Base-by-base conservation (phyloP, 2,888 invertebrate genomes). In the Eumacrocentrus americanus region DNA sequence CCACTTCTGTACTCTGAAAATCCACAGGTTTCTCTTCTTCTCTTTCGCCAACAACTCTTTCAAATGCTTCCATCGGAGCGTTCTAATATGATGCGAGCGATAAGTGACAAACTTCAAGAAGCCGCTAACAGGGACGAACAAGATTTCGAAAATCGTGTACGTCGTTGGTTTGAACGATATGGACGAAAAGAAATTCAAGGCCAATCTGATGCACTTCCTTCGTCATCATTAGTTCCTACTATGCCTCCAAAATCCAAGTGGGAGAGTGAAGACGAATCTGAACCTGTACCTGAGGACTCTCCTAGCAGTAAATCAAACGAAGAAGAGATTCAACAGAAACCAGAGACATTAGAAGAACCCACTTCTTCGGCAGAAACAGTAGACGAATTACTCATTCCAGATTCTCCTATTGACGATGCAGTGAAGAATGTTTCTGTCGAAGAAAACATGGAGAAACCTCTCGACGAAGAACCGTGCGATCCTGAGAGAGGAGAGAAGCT, bases 191-290 rank as follows among this genome's bases (percentile, higher is more conserved):
- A 35, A 18, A 35, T n/a, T n/a, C 29, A 50, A 37, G 12, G 35
- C 3, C 23, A n/a, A 18, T 1, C 18, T 29, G 35, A 3, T 55
- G 40, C 48, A 14, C 14, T 18, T 29, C 56, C 56, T 47, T 40
- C 16, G 12, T 40, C 9, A 42, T 68, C 7, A 72, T 4, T 11
- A 11, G 34, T n/a, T 7, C 1, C 37, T 2, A 4, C 12, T 20
- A 6, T 50, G 5, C 42, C 38, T 20, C 75, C 78, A 1, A 76
- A 72, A 52, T 79, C 80, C 3, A 79, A 75, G 42, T 81, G 80
- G 80, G 80, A 81, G 20, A 78, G 77, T 29, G 80, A 78, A 46
- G 74, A 78, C 4, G 78, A 78, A 18, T 52, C 46, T 35, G 11
- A 29, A 3, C 35, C 40, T 42, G 7, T 20, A 14, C 6, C 44